These are phyloP conservation scores for Biston betularia DNA, from an alignment of 2,888 invertebrate genomes.

Conservation along the genomic window DNA sequence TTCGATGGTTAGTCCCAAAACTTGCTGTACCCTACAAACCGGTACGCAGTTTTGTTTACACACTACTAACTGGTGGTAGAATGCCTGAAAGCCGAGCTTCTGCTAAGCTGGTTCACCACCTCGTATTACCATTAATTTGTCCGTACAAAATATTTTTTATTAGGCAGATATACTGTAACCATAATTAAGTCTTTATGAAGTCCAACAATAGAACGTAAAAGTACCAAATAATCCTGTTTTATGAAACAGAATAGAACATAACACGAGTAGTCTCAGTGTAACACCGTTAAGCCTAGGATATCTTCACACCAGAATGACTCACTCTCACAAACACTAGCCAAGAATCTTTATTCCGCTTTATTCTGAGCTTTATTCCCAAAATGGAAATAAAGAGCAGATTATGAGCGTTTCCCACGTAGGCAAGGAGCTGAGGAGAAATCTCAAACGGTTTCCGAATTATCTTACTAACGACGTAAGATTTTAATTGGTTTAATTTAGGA, in stretches of 20 bases:
- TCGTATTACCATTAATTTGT: too few species aligned
- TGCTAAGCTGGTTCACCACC: too few species aligned
- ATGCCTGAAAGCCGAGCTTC: too few species aligned
- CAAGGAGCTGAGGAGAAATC: constrained; percentile 1
- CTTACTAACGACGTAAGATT: not conserved
- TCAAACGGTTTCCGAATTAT: not conserved
- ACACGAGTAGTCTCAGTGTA: constrained; percentile 8
- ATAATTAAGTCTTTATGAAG: not conserved
- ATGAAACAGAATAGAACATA: constrained; percentile 2
- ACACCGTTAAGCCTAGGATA: constrained; percentile 8
- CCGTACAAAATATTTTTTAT: not conserved
- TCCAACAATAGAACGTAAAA: constrained; percentile 3
- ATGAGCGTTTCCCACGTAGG: constrained; percentile 20
- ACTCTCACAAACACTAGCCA: constrained; percentile 24
- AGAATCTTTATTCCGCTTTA: constrained; percentile 22
- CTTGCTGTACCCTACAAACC: too few species aligned
- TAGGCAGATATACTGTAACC: too few species aligned
- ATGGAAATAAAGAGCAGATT: constrained; percentile 24
- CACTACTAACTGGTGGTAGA: too few species aligned
- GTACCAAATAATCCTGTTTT: constrained; percentile 8
- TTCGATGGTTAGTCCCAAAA: too few species aligned
- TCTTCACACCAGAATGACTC: constrained; percentile 20
- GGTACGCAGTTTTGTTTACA: too few species aligned
- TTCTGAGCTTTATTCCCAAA: constrained; percentile 27
- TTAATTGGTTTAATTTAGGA: not conserved